Base-by-base conservation (phyloP, 2,797 vertebrate genomes). In the Myotis vivesi region DNA sequence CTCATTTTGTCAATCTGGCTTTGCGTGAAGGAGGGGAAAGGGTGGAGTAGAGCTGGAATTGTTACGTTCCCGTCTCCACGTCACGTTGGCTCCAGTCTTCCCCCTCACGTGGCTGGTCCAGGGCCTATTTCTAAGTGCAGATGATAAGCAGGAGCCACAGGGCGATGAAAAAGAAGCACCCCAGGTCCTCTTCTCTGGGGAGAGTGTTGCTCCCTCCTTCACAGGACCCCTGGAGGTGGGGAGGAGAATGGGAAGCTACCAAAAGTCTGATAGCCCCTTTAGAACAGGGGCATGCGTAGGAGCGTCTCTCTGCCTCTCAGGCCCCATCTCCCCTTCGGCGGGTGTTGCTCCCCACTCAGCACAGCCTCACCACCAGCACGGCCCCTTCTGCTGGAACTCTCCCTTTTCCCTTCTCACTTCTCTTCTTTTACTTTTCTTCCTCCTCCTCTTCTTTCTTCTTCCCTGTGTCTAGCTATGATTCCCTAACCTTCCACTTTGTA, bases 1-100 rank as follows among this genome's bases (percentile, higher is more conserved):
- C 82, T 95, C 80, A 41, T 83, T 97, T 91, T 90, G 95, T 92
- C 86, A 94, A 93, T 93, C 59, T 95, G 79, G 94, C 90, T 95
- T 33, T 95, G 91, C n/a, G 8, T 41, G 92, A 97, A 55, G 69
- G 25, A 86, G 41, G 20, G 49, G 33, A 68, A 33, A 62, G 38
- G 10, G 28, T 38, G 8, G 25, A 23, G 36, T 19, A 30, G 68
- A 92, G 80, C 55, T 89, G 25, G n/a, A 73, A 49, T 33, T 53
- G 33, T 49, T 68, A 17, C 5, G n/a, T 59, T 77, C 17, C 17
- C 0, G 2, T 53, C 53, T 66, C 49, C 30, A 15, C 9, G 5
- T 71, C 69, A 23, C 64, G 55, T 44, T 51, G 75, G 19, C 87
- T 79, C 44, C 22, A 57, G 20, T 44, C 83, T 49, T 38, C 41